Conservation (phyloP, 2,888 invertebrate genomes). For the Automeris io region DNA sequence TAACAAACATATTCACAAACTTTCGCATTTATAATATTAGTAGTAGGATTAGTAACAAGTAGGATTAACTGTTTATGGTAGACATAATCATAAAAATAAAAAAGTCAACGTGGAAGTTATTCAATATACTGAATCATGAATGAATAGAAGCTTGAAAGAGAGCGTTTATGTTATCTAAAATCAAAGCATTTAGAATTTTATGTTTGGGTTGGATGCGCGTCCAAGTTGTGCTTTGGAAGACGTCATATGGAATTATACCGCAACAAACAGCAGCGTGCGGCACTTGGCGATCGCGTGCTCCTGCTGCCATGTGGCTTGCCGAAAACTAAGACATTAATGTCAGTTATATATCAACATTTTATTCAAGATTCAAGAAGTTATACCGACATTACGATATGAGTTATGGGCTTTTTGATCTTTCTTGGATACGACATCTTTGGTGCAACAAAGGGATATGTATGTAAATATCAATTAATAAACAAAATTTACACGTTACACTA, state of each 20-base stretch:
- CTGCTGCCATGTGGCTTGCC: conserved; percentile 1
- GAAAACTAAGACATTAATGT: conserved; percentile 3
- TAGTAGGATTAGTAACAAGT: no score
- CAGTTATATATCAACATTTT: conserved; percentile 3
- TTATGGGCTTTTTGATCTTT: background rate
- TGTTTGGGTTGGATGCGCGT: conserved; percentile 51
- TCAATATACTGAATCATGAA: conserved; percentile 6
- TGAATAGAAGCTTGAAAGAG: conserved; percentile 1
- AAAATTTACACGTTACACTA: no score
- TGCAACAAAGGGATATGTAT: no score
- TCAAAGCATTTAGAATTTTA: conserved; percentile 10
- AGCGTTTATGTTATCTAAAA: conserved; percentile 7
- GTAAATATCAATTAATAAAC: no score
- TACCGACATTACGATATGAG: background rate
- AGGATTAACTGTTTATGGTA: no score
- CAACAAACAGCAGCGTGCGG: conserved; percentile 31
- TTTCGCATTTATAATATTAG: no score
- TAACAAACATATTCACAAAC: no score
- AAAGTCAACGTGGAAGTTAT: background rate
- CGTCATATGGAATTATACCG: conserved; percentile 57
- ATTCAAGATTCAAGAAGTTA: background rate
- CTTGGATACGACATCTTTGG: background rate
- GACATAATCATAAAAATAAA: no score
- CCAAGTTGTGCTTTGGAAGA: conserved; percentile 23
- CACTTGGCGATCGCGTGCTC: conserved; percentile 9